Base-by-base conservation (phyloP, 1,140 invertebrate genomes). In the Drosophila carrolli region DNA sequence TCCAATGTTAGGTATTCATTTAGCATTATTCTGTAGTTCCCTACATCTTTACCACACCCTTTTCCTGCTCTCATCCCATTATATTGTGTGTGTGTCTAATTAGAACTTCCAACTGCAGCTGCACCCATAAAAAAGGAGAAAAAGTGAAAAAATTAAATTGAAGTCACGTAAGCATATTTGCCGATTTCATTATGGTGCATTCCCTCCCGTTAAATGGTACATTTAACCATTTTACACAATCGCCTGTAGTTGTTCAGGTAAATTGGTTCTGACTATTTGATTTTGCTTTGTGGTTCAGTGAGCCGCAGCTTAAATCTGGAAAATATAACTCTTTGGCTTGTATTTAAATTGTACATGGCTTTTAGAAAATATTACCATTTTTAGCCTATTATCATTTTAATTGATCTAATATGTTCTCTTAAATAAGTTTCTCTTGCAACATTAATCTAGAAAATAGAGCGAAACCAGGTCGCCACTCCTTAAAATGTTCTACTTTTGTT, bases 91-190 rank as follows among this genome's bases (percentile, higher is more conserved):
- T 61, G 65, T 53, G 55, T 70, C 65, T 78, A 75, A 85, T 86
- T 85, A 76, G 75, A 74, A 86, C 75, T 75, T 88, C 63, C 78
- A 86, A 76, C 67, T 66, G 75, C 66, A 60, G 66, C 82, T 86
- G 82, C 82, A 86, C 82, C 82, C 75, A 75, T 51, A 75, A 75
- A 66, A 59, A 54, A 53, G 38, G 40, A 32, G 27, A 60, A 74
- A 74, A 74, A 74, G 57, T 54, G 70, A 50, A 62, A 74, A 65
- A 62, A 74, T 61, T 43, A 59, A 71, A 88, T 79, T 86, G 76
- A 82, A 86, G 82, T 86, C 82, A 86, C 78, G 83, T 82, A 82
- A 88, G 63, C 83, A 72, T 86, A 88, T 86, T 88, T 86, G 82
- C 66, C 78, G 83, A 86, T 88, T 88, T 81, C 67, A 88, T 86